Evolutionary conservation across 2,113 vertebrate genomes (phyloP).

Genomic region (Alethe castanea): DNA sequence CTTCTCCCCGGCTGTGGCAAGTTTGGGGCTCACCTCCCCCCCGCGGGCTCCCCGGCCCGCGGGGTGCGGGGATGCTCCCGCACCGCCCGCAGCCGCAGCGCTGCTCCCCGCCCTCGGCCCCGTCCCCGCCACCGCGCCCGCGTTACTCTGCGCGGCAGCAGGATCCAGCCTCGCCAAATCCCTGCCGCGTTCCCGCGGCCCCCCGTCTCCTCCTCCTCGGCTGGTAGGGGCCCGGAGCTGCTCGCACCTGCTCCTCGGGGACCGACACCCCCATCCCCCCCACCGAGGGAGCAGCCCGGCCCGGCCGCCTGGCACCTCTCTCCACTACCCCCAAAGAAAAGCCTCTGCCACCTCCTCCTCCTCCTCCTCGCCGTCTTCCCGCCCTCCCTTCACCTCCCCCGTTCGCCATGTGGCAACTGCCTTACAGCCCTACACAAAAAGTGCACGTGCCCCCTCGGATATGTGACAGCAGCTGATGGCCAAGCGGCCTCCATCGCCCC

Average conservation of each 20-base stretch:
- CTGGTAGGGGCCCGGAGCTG: background rate
- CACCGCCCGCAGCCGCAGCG: background rate
- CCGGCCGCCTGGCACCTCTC: background rate
- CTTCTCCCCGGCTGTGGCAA: background rate
- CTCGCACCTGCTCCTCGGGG: background rate
- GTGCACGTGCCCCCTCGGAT: background rate
- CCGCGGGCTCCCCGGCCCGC: background rate
- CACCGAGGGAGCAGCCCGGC: background rate
- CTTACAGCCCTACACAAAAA: background rate
- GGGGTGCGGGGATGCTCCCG: background rate
- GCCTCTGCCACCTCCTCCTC: background rate
- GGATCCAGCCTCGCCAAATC: background rate
- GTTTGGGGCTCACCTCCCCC: background rate
- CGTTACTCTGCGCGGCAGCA: background rate
- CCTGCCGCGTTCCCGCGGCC: background rate
- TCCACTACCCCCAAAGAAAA: background rate
- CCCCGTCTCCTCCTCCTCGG: background rate
- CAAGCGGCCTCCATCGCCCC: background rate
- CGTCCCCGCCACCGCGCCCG: background rate
- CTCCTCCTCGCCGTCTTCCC: background rate
- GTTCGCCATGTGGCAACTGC: constrained; percentile 11
- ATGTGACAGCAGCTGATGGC: background rate
- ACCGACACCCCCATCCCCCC: background rate
- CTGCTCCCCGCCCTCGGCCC: background rate
- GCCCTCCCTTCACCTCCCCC: background rate